Conservation (phyloP, 2,888 invertebrate species). For the Tribolium freemani region DNA sequence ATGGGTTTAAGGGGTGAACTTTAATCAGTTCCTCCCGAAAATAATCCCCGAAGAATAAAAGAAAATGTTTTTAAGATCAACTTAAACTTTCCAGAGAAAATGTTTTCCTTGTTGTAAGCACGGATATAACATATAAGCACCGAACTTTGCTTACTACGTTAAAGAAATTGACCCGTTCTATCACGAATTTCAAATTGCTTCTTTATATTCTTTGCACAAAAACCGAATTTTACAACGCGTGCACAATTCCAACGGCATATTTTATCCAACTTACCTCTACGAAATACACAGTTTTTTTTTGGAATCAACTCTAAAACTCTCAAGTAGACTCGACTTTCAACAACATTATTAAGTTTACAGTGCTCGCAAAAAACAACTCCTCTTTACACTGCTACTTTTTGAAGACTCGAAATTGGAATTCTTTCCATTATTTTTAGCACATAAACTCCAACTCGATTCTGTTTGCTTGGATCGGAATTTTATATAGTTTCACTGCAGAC, state of each 20-base stretch:
- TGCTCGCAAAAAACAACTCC: background rate
- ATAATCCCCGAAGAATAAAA: constrained; percentile 48
- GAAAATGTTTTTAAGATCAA: constrained; percentile 47
- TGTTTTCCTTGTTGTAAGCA: constrained; percentile 34
- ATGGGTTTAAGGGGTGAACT: constrained; percentile 50
- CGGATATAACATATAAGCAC: constrained; percentile 32
- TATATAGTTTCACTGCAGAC: background rate
- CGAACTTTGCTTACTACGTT: constrained; percentile 26
- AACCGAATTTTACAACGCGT: constrained; percentile 31
- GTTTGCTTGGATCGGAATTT: background rate
- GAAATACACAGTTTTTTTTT: background rate
- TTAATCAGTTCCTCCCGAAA: constrained; percentile 50
- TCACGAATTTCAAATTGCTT: constrained; percentile 35
- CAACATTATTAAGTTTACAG: background rate
- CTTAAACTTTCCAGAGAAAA: constrained; percentile 41
- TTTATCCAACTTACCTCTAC: background rate
- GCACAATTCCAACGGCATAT: background rate
- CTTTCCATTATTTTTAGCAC: background rate
- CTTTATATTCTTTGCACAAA: constrained; percentile 36
- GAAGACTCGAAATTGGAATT: background rate
- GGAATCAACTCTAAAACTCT: background rate
- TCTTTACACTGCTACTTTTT: background rate
- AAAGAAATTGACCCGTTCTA: constrained; percentile 31
- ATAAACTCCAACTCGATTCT: background rate
- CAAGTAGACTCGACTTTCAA: background rate